phyloP scores from a whole-genome alignment of 2,113 vertebrate genomes.

The Seriola rivoliana region DNA sequence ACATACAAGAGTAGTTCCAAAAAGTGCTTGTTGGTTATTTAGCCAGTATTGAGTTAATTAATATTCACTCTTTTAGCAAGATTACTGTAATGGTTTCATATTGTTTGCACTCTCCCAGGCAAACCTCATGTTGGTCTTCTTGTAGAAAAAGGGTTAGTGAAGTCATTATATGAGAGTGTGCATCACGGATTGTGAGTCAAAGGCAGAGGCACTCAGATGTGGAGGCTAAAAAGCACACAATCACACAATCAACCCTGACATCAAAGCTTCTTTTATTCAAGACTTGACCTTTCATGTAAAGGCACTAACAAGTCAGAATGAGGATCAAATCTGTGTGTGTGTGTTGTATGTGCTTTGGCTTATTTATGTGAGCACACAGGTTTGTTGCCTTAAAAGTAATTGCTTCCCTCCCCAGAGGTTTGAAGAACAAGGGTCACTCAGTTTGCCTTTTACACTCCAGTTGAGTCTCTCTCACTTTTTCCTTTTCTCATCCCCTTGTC shows the following conservation, averaged over 20 bases:
- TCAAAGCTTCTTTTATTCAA: conserved; percentile 52
- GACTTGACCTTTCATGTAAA: conserved; percentile 54
- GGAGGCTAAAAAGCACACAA: conserved; percentile 29
- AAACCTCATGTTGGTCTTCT: conserved; percentile 5
- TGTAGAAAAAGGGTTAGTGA: conserved; percentile 1
- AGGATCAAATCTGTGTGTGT: conserved; percentile 1
- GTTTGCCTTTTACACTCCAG: conserved; percentile 66
- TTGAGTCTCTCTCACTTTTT: conserved; percentile 38
- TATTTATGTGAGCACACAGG: conserved; percentile 34
- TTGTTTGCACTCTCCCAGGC: not conserved
- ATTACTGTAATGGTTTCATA: not conserved
- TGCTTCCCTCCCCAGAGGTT: conserved; percentile 44
- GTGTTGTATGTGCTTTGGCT: conserved; percentile 2
- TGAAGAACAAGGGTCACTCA: conserved; percentile 48
- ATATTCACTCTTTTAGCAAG: not conserved
- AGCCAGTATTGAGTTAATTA: not conserved
- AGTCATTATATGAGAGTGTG: not conserved
- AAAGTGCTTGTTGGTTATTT: not conserved
- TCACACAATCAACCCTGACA: conserved; percentile 42
- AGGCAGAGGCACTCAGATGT: conserved; percentile 10
- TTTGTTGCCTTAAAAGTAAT: conserved; percentile 49
- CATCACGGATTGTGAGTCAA: conserved; percentile 6
- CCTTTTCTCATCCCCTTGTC: conserved; percentile 28
- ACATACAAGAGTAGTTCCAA: not conserved
- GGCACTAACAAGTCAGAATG: conserved; percentile 35